Conservation (phyloP, 2,113 vertebrate species). For the Perccottus glenii region DNA sequence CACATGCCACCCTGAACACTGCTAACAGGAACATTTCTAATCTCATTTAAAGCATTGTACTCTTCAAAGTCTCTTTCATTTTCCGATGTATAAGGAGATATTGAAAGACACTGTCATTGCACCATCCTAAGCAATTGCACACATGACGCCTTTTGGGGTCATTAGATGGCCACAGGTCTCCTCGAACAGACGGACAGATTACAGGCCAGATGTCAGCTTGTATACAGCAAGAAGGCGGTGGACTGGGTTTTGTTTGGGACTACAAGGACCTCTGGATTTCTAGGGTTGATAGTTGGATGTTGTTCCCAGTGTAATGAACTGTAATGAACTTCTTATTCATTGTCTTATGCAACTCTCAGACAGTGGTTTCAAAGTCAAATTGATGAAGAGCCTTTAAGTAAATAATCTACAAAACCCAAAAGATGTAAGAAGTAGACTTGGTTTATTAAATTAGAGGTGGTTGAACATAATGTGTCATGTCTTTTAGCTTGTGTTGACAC, state of each 20-base stretch:
- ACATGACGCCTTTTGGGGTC: constrained; percentile 73
- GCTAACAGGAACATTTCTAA: constrained; percentile 18
- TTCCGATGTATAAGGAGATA: constrained; percentile 63
- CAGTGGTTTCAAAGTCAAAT: constrained; percentile 33
- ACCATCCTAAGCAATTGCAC: constrained; percentile 64
- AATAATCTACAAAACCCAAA: too few relatives aligned
- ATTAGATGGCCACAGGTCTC: constrained; percentile 75
- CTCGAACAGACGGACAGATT: constrained; percentile 74
- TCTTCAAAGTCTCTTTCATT: constrained; percentile 57
- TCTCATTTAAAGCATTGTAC: neutral
- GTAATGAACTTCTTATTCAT: constrained; percentile 43
- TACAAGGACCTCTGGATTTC: constrained; percentile 62
- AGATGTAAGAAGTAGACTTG: too few relatives aligned
- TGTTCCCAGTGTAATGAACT: constrained; percentile 12
- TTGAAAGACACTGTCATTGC: constrained; percentile 68
- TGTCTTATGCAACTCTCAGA: constrained; percentile 46
- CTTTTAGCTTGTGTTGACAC: too few relatives aligned
- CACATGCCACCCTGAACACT: too few relatives aligned
- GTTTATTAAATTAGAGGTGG: too few relatives aligned
- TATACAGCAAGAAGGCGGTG: constrained; percentile 69
- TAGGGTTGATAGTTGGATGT: constrained; percentile 60
- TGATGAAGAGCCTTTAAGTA: neutral
- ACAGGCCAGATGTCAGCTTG: constrained; percentile 70
- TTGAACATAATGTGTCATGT: too few relatives aligned
- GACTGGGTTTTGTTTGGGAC: constrained; percentile 70